These are phyloP conservation scores for Leistus spinibarbis DNA, from an alignment of 2,888 invertebrate genomes.

Conservation along the genomic window DNA sequence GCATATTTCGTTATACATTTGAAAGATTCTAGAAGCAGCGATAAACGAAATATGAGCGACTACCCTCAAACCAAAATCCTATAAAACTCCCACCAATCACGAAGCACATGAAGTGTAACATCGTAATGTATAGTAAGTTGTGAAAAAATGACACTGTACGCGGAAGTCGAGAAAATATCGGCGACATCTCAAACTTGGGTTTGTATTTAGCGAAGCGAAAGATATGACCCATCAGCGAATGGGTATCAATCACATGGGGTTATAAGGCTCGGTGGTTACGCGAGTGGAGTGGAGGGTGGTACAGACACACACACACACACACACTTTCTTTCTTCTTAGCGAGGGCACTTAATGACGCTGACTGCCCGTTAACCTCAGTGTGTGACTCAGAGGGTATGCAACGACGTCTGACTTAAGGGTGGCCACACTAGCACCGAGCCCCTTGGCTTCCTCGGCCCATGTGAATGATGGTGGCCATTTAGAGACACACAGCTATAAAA, in stretches of 20 bases:
- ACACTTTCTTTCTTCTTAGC: conserved; percentile 11
- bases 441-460: conserved; percentile 1
- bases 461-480: conserved; percentile 39
- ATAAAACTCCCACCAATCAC: conserved; percentile 14
- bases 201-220: conserved; percentile 52
- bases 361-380: conserved; percentile 49
- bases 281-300: conserved; percentile 35
- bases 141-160: conserved; percentile 23
- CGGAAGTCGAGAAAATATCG: conserved; percentile 17
- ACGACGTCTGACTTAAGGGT: background rate
- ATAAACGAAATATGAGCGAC: too few relatives aligned
- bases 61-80: background rate
- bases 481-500: conserved; percentile 38
- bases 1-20: too few relatives aligned
- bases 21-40: too few relatives aligned
- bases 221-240: conserved; percentile 57
- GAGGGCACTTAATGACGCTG: conserved; percentile 55
- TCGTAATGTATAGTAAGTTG: conserved; percentile 12
- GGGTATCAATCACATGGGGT: conserved; percentile 39
- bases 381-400: conserved; percentile 6
- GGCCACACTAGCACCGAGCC: background rate
- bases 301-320: conserved; percentile 45
- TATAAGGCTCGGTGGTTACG: conserved; percentile 8
- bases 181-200: conserved; percentile 12
- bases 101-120: conserved; percentile 13